phyloP scores from a whole-genome alignment of 2,888 invertebrate genomes.

The Napeogenes sylphis region DNA sequence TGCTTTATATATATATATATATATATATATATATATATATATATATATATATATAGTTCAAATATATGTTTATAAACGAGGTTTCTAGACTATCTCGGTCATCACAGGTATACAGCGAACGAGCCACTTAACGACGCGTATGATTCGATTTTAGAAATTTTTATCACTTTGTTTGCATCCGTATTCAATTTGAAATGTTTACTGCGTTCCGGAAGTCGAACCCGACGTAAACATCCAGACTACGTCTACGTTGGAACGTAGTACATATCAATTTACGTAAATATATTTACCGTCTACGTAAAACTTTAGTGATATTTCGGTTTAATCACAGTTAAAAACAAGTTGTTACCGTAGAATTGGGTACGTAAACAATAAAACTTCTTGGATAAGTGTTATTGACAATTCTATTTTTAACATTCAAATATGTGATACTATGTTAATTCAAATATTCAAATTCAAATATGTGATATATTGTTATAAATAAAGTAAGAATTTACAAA shows the following conservation, averaged over 20 bases:
- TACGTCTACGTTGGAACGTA: slow-evolving; percentile 27
- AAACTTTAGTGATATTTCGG: slow-evolving; percentile 29
- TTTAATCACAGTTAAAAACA: slow-evolving; percentile 30
- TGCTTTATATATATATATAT: too few relatives aligned
- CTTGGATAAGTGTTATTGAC: not conserved
- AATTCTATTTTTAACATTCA: slow-evolving; percentile 1
- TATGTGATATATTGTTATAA: too few relatives aligned
- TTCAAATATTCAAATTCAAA: too few relatives aligned
- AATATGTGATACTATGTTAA: not conserved
- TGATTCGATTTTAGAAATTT: slow-evolving; percentile 57
- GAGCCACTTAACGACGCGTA: slow-evolving; percentile 55
- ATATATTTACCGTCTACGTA: slow-evolving; percentile 27
- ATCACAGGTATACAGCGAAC: slow-evolving; percentile 33
- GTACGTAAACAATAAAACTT: slow-evolving; percentile 2
- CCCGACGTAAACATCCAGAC: slow-evolving; percentile 40
- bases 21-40: too few relatives aligned
- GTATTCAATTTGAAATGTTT: slow-evolving; percentile 32
- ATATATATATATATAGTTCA: too few relatives aligned
- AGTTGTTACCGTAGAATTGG: slow-evolving; percentile 12
- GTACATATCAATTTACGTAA: slow-evolving; percentile 25
- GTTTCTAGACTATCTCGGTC: not conserved
- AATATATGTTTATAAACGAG: too few relatives aligned
- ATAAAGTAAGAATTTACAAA: too few relatives aligned
- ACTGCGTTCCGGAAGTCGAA: slow-evolving; percentile 33
- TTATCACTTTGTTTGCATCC: slow-evolving; percentile 49